phyloP scores from a whole-genome alignment of 2,113 vertebrate genomes.

The Hymenochirus boettgeri region DNA sequence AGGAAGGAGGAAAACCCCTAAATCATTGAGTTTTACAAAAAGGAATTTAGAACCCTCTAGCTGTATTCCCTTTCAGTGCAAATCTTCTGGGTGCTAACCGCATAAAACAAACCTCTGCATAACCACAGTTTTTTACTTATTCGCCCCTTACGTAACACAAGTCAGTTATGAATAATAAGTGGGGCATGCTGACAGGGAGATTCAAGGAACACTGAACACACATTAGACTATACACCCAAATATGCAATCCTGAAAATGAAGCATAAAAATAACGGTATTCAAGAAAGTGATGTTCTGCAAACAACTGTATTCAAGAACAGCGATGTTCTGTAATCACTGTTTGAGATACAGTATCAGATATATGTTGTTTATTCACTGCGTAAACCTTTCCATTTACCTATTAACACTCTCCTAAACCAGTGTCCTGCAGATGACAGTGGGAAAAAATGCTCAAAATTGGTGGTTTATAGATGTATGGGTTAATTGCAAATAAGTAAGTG shows the following conservation, averaged over 20 bases:
- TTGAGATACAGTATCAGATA: no score
- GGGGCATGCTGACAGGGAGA: not conserved
- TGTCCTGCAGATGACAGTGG: not conserved
- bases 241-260: no score
- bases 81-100: no score
- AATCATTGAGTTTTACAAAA: no score
- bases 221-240: not conserved
- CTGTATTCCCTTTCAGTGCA: no score
- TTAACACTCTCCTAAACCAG: not conserved
- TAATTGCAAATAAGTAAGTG: slow-evolving; percentile 22
- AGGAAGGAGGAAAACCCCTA: no score
- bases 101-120: not conserved
- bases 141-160: slow-evolving; percentile 20
- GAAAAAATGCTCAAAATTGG: slow-evolving; percentile 6
- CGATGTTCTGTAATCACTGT: no score
- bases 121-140: not conserved
- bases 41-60: no score
- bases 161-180: slow-evolving; percentile 2
- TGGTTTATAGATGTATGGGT: slow-evolving; percentile 24
- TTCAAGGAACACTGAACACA: not conserved
- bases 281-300: no score
- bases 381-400: not conserved
- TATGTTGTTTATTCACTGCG: not conserved
- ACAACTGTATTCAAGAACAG: no score
- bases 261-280: no score